Evolutionary conservation across 1,140 invertebrate species (phyloP), one percentile per base, ranked within the genome.

Genomic region (Subanguina moxae): DNA sequence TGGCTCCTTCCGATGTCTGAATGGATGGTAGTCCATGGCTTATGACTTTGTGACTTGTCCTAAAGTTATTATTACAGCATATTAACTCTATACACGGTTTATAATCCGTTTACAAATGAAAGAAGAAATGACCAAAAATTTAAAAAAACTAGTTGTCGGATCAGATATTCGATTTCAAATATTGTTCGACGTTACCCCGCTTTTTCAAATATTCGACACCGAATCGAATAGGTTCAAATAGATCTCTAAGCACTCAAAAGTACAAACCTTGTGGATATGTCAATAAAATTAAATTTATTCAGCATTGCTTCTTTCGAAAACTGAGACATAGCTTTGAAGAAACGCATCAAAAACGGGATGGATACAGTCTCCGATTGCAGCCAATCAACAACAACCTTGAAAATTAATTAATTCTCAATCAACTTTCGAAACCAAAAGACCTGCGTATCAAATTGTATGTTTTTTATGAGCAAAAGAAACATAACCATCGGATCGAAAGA

Each of bases 341-440:
- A 58, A 19, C 62, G 42, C 1, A 64, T 1, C 21, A 64, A 62
- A 15, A 64, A 48, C 3, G 57, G 32, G 8, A 64, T 64, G 17
- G 62, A 3, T 1, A 64, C 62, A 38, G 38, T 25, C 45, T 64
- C 62, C n/a, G 62, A 64, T 25, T 64, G 42, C 57, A 64, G 56
- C 62, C 62, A 64, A 56, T 64, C 62, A 17, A 64, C 45, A 19
- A 64, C 32, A 62, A 64, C 62, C 62, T 64, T 3, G 27, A 64
- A 19, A 57, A 7, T 61, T 7, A 7, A 19, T 30, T 3, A 5
- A 45, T n/a, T 23, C 8, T 45, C 15, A 38, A 11, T 5, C 3
- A 5, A 38, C 11, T 5, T 38, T 5, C 3, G 32, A 38, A 38
- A 11, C 11, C 32, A 38, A n/a, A 45, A 19, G 64, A 56, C 42